A percentile compares a stretch with the other conserved stretches of the same genome.
Conservation (phyloP, 2,113 vertebrate genomes). For the Menidia beryllina region DNA sequence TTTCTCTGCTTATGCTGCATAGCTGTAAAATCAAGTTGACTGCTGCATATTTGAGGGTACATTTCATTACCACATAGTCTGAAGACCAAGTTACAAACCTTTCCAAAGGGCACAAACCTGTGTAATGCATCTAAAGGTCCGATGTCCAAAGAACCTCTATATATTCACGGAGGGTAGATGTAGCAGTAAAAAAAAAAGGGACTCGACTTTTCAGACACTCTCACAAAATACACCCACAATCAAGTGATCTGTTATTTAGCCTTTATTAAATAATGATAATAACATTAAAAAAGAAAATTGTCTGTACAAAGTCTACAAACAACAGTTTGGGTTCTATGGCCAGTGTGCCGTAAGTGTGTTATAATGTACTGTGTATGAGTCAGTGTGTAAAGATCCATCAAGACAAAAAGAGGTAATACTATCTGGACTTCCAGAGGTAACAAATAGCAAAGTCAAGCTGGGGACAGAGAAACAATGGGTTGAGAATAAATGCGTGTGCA, state of each 20-base stretch:
- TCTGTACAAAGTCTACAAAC: constrained; percentile 99
- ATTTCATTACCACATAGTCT: neutral
- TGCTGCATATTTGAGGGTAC: neutral
- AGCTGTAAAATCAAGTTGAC: neutral
- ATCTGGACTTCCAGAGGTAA: constrained; percentile 83
- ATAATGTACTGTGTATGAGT: constrained; percentile 56
- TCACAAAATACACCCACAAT: constrained; percentile 11
- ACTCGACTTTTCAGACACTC: constrained; percentile 6
- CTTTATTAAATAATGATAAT: constrained; percentile 99
- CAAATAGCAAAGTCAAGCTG: constrained; percentile 55
- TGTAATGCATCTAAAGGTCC: no score
- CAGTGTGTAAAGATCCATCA: constrained; percentile 46
- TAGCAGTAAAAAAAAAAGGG: neutral
- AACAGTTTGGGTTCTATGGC: constrained; percentile 88
- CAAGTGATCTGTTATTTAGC: constrained; percentile 79
- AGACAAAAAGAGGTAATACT: constrained; percentile 87
- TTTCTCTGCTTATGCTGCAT: no score
- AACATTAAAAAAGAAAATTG: constrained; percentile 87
- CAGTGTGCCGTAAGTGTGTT: constrained; percentile 81
- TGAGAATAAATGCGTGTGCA: constrained; percentile 13
- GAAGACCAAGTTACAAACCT: neutral
- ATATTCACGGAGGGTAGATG: neutral
- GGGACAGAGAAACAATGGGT: constrained; percentile 29
- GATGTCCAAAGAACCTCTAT: neutral
- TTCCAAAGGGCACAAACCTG: neutral